Percentiles rank a stretch among this genome's conserved stretches.
phyloP scores from a whole-genome alignment of 1,140 invertebrate genomes.

The Pantala flavescens region DNA sequence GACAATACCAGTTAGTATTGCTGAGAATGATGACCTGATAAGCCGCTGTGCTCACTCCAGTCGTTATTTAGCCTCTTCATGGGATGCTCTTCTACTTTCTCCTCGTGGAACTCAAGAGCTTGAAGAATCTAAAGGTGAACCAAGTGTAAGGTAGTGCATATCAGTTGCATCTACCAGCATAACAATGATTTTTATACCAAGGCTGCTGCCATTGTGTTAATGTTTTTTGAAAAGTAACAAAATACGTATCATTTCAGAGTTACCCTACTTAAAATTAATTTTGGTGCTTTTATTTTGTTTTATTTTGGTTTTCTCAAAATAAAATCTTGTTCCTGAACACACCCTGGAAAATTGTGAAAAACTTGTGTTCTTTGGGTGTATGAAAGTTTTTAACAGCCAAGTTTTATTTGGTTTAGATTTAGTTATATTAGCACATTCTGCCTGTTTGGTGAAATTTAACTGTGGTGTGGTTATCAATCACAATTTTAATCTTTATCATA shows the following conservation, averaged over 20 bases:
- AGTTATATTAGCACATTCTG: background rate
- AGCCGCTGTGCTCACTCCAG: background rate
- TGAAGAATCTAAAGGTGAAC: background rate
- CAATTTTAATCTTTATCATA: background rate
- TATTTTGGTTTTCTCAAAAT: background rate
- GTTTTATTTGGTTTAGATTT: constrained; percentile 8
- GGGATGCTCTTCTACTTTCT: background rate
- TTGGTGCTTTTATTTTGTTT: background rate
- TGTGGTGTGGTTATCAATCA: background rate
- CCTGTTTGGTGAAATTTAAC: background rate
- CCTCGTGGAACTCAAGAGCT: background rate
- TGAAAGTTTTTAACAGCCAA: background rate
- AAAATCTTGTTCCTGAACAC: background rate
- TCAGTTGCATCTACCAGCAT: background rate
- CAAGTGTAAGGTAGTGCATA: background rate
- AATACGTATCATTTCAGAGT: background rate
- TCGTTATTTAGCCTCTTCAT: background rate
- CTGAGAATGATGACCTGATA: background rate
- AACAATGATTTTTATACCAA: background rate
- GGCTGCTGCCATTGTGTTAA: background rate
- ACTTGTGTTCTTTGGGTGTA: background rate
- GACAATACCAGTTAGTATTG: background rate
- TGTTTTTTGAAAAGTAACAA: background rate
- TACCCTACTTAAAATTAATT: background rate
- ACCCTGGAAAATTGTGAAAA: background rate